Conservation (phyloP, 1,140 invertebrate species). For the Medauroidea extradentata region DNA sequence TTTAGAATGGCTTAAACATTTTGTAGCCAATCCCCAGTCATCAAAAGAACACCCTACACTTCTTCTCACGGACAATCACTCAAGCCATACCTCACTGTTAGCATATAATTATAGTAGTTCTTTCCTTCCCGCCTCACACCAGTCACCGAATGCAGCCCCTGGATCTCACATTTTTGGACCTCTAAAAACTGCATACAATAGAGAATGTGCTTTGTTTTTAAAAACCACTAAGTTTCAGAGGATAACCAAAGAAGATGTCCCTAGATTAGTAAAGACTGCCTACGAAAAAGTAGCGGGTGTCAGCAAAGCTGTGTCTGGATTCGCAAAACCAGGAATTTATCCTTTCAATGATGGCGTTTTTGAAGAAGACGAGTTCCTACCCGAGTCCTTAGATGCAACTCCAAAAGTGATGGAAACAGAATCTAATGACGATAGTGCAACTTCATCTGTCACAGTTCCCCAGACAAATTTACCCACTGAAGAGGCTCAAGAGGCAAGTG, state of each 20-base stretch:
- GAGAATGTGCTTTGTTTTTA: background rate
- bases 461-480: too few relatives aligned
- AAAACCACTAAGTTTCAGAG: background rate
- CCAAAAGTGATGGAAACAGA: too few relatives aligned
- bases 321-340: background rate
- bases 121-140: constrained; percentile 30
- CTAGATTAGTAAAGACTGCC: background rate
- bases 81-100: constrained; percentile 17
- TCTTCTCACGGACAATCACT: too few relatives aligned
- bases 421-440: too few relatives aligned
- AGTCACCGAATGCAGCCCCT: constrained; percentile 42
- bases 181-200: constrained; percentile 25
- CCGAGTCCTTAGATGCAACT: too few relatives aligned
- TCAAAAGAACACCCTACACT: too few relatives aligned
- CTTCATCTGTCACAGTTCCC: too few relatives aligned
- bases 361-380: too few relatives aligned
- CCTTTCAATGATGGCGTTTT: background rate
- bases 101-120: constrained; percentile 23
- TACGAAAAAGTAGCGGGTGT: background rate
- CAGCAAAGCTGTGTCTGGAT: background rate
- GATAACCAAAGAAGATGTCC: background rate
- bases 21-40: too few relatives aligned
- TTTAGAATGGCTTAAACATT: too few relatives aligned
- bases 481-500: too few relatives aligned
- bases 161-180: constrained; percentile 33